A percentile compares a stretch with the other conserved stretches of the same genome.
Evolutionary conservation across 2,797 vertebrate genomes (phyloP).

Genomic region (Bryconaethiops microstoma): DNA sequence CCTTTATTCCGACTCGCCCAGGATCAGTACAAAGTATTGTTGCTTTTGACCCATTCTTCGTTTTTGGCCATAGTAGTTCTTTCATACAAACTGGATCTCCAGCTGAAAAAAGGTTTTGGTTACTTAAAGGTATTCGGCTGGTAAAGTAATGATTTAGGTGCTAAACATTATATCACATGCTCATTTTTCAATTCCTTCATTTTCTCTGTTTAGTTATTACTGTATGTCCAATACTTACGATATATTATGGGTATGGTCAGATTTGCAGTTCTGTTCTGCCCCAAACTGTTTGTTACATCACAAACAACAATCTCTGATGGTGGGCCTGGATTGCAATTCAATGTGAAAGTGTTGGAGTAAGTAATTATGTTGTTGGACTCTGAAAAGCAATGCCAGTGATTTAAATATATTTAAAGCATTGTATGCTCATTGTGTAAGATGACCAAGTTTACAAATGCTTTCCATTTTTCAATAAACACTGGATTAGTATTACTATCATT

Average conservation of each 20-base stretch:
- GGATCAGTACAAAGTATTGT: constrained; percentile 49
- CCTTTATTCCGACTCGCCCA: constrained; percentile 59
- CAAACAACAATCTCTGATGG: not conserved
- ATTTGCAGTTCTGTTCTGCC: not conserved
- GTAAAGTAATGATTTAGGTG: not conserved
- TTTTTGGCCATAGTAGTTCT: constrained; percentile 63
- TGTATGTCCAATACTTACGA: constrained; percentile 50
- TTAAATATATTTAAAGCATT: not conserved
- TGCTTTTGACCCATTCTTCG: constrained; percentile 60
- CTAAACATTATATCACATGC: not conserved
- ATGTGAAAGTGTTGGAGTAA: not conserved
- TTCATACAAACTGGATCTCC: constrained; percentile 38
- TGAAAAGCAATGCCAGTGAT: constrained; percentile 24
- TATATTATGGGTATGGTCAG: constrained; percentile 50
- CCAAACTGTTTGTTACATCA: constrained; percentile 47
- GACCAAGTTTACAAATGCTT: too few species aligned
- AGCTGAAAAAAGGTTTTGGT: constrained; percentile 28
- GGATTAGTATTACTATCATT: too few species aligned
- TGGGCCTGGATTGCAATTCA: not conserved
- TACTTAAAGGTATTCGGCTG: not conserved
- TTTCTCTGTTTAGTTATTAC: not conserved
- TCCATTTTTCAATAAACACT: too few species aligned
- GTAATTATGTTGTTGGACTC: accelerated
- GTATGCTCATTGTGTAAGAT: not conserved
- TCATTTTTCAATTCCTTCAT: too few species aligned